A percentile compares a stretch with the other conserved stretches of the same genome.
These are phyloP conservation scores for Thaleichthys pacificus DNA, from an alignment of 2,797 vertebrate species.

Conservation along the genomic window DNA sequence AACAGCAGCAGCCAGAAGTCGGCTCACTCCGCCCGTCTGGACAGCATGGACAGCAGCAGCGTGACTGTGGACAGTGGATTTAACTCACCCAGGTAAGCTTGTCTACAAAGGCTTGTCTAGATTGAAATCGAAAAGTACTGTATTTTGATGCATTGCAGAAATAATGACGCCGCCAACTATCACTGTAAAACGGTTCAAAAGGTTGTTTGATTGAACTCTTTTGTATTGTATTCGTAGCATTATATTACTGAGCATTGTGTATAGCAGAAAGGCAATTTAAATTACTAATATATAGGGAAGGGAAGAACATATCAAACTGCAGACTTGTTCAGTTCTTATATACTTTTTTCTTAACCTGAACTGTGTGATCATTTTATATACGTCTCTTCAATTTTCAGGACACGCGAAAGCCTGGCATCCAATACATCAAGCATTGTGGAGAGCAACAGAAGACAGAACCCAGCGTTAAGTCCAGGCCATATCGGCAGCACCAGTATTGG, in stretches of 20 bases:
- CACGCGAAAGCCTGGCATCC: conserved; percentile 98
- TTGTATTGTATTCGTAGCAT: too few relatives aligned
- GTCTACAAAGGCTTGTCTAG: too few relatives aligned
- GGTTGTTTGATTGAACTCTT: too few relatives aligned
- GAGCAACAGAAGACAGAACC: conserved; percentile 98
- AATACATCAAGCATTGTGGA: conserved; percentile 99
- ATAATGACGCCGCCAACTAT: too few relatives aligned
- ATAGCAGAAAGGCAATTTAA: background rate
- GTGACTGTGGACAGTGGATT: conserved; percentile 99
- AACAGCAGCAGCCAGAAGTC: conserved; percentile 94
- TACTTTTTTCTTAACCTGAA: conserved; percentile 3
- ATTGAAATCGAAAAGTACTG: too few relatives aligned
- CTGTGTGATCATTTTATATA: background rate
- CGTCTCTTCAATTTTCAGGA: conserved; percentile 71
- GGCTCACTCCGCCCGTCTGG: conserved; percentile 94
- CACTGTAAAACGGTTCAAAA: too few relatives aligned
- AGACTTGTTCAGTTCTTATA: background rate
- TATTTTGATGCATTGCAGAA: too few relatives aligned
- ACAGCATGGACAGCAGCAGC: conserved; percentile 99
- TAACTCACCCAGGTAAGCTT: conserved; percentile 97
- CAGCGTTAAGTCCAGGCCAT: conserved; percentile 92
- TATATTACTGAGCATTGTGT: too few relatives aligned
- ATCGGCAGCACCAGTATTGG: conserved; percentile 86
- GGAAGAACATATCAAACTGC: background rate
- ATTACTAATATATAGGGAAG: background rate